phyloP scores from a whole-genome alignment of 1,140 invertebrate genomes.

The Trypoxylus dichotomus region DNA sequence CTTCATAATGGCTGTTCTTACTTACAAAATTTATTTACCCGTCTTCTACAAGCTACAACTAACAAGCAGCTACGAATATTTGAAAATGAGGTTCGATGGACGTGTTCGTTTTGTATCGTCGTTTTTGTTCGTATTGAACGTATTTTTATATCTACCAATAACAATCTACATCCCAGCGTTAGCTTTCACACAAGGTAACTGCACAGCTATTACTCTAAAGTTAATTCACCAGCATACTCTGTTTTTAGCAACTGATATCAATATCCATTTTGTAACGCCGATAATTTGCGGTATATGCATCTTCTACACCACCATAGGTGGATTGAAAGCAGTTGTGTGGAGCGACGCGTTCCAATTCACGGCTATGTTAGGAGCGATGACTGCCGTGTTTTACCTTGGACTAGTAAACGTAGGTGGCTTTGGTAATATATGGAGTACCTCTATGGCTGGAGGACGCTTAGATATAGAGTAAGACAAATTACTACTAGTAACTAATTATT shows the following conservation, averaged over 20 bases:
- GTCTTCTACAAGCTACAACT: slow-evolving; percentile 77
- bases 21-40: slow-evolving; percentile 60
- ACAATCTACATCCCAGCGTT: slow-evolving; percentile 66
- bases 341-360: slow-evolving; percentile 71
- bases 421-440: slow-evolving; percentile 54
- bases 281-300: slow-evolving; percentile 74
- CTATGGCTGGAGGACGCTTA: slow-evolving; percentile 57
- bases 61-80: slow-evolving; percentile 73
- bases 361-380: slow-evolving; percentile 68
- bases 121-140: slow-evolving; percentile 57
- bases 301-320: slow-evolving; percentile 78
- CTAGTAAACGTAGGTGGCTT: slow-evolving; percentile 66
- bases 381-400: slow-evolving; percentile 67
- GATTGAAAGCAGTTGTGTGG: slow-evolving; percentile 74
- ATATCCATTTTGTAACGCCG: slow-evolving; percentile 65
- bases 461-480: slow-evolving; percentile 39
- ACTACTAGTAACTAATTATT: no score
- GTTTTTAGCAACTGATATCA: slow-evolving; percentile 66
- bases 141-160: slow-evolving; percentile 60
- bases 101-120: slow-evolving; percentile 63
- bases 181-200: slow-evolving; percentile 53
- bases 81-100: slow-evolving; percentile 59
- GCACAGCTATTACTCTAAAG: neutral
- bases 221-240: neutral
- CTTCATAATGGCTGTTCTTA: slow-evolving; percentile 62